A percentile compares a stretch with the other conserved stretches of the same genome.
Evolutionary conservation across 2,797 vertebrate genomes (phyloP).

Genomic region (Lutjanus campechanus): DNA sequence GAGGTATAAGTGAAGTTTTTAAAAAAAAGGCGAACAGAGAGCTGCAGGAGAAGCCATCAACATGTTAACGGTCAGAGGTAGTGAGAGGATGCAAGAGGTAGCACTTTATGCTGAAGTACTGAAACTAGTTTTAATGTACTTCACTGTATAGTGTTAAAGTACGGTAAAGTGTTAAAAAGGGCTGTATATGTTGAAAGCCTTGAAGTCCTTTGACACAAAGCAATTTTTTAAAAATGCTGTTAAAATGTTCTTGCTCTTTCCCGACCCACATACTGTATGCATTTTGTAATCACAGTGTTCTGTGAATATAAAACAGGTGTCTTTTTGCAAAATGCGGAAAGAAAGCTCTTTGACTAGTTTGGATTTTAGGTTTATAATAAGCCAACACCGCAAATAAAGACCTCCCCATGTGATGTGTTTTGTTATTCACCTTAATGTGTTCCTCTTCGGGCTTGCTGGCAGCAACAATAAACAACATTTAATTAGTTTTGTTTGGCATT

Average conservation of each 20-base stretch:
- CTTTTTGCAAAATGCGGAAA: slow-evolving; percentile 14
- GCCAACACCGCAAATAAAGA: slow-evolving; percentile 25
- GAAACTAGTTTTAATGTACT: slow-evolving; percentile 35
- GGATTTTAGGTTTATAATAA: slow-evolving; percentile 19
- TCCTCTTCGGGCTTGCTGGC: slow-evolving; percentile 55
- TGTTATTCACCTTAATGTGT: slow-evolving; percentile 54
- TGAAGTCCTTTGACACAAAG: slow-evolving; percentile 12
- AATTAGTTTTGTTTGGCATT: slow-evolving; percentile 68
- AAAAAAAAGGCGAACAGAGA: slow-evolving; percentile 19
- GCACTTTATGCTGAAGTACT: slow-evolving; percentile 41
- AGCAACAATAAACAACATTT: slow-evolving; percentile 69
- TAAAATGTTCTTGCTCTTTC: slow-evolving; percentile 28
- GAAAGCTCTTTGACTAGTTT: slow-evolving; percentile 4
- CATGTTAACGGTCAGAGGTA: slow-evolving; percentile 35
- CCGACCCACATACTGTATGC: background rate
- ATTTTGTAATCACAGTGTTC: slow-evolving; percentile 12
- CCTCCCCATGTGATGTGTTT: slow-evolving; percentile 33
- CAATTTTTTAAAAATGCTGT: slow-evolving; percentile 34
- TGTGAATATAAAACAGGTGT: slow-evolving; percentile 11
- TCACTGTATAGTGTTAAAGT: slow-evolving; percentile 13
- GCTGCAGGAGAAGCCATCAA: slow-evolving; percentile 34
- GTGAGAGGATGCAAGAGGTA: slow-evolving; percentile 32
- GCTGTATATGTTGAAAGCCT: slow-evolving; percentile 32
- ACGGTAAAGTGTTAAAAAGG: slow-evolving; percentile 20
- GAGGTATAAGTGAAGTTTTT: slow-evolving; percentile 17